Base-by-base conservation (phyloP, 2,888 invertebrate species). In the Stegana nigrithorax region DNA sequence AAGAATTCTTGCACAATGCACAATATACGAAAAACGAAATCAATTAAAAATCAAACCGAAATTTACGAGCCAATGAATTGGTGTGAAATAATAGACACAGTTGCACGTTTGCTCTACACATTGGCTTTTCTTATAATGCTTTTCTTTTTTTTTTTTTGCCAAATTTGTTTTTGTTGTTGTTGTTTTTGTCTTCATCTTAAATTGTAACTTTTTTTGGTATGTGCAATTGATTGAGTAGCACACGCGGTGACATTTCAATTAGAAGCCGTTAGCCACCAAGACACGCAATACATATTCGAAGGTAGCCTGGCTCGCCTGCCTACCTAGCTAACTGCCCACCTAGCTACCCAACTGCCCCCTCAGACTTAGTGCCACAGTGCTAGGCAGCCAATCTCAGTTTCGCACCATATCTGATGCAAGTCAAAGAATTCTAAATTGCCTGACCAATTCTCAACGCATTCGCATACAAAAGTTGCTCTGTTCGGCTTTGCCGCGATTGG, bases 231-330 rank as follows among this genome's bases (percentile, higher is more conserved):
- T 75, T 79, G 75, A 77, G 79, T 72, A 72, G 74, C 72, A 65
- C 62, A 68, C 61, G 74, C 70, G 80, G 67, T 80, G 78, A 80
- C 73, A 75, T 75, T 75, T 80, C 68, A 75, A 75, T 78, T 75
- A 73, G 75, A 79, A 75, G 67, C 68, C 67, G 26, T 51, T 51
- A 51, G 51, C 51, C 51, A 51, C 51, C 19, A 29, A 12, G 29
- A 51, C 51, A 51, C 51, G 51, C 51, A 51, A 51, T 6, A n/a
- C 12, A 47, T 6, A 47, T 47, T 10, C 6, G 44, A 10, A 19
- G 1, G 23, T 19, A 45, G 7, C 1, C 19, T 23, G 47, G n/a
- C 12, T 25, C 10, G 36, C 10, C 36, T 2, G n/a, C 8, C 32
- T 32, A 32, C n/a, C 10, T 1, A n/a, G 8, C 12, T 36, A n/a